Conservation (phyloP, 2,888 invertebrate species). For the Drosophila borborema region DNA sequence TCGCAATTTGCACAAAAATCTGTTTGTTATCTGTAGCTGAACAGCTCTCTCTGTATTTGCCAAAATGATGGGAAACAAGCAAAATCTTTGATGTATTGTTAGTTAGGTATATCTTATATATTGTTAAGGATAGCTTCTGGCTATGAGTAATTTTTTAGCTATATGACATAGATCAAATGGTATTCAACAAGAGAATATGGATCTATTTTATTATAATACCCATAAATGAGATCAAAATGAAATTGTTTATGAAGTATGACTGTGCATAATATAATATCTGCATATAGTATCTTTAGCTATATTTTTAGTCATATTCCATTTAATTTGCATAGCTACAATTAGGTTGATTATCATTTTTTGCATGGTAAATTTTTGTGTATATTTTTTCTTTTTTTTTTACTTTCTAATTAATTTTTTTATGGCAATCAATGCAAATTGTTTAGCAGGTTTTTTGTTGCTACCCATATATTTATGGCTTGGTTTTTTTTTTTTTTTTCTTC, state of each 20-base stretch:
- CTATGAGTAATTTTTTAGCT: not conserved
- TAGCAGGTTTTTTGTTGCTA: not conserved
- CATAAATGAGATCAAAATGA: not conserved
- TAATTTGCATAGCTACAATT: constrained; percentile 1
- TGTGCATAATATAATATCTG: not conserved
- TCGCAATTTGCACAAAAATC: constrained; percentile 29
- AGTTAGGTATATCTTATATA: not conserved
- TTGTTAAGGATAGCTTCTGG: too few species aligned
- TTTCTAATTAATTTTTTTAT: constrained; percentile 4
- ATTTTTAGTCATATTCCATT: not conserved
- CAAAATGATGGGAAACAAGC: constrained; percentile 4
- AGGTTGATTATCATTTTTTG: not conserved
- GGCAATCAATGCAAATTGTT: constrained; percentile 5
- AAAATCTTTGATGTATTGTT: constrained; percentile 9
- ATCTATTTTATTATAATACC: not conserved
- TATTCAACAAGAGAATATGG: not conserved
- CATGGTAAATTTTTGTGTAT: not conserved
- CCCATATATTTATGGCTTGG: not conserved
- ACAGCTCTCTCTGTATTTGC: not conserved
- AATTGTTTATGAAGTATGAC: not conserved
- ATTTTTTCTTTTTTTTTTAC: not conserved
- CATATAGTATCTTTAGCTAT: not conserved
- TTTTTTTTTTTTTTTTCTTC: constrained; percentile 5
- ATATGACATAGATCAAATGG: not conserved
- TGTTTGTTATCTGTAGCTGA: not conserved